phyloP scores from a whole-genome alignment of 2,797 vertebrate species.

The Phalanger gymnotis region DNA sequence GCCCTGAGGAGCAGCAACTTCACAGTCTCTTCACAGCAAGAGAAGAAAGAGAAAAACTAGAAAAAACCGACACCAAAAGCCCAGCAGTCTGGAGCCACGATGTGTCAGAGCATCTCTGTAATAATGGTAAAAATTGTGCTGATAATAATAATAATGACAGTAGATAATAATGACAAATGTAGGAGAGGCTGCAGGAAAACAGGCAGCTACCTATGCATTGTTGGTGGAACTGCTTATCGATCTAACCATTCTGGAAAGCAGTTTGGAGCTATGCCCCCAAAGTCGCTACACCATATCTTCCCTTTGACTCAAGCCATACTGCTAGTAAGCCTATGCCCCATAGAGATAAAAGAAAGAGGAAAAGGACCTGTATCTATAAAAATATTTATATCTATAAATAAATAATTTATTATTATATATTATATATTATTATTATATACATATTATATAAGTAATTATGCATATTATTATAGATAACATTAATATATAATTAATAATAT shows the following conservation, averaged over 20 bases:
- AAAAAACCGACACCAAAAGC: too few relatives aligned
- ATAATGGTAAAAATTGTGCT: neutral
- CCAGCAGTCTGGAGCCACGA: neutral
- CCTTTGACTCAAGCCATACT: neutral
- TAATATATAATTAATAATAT: too few relatives aligned
- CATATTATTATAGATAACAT: too few relatives aligned
- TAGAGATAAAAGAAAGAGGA: neutral
- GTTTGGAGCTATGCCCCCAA: neutral
- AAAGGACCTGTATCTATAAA: neutral
- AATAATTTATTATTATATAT: too few relatives aligned
- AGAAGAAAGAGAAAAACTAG: neutral
- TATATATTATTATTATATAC: too few relatives aligned
- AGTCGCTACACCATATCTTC: neutral
- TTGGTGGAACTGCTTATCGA: neutral
- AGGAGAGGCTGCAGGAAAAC: neutral
- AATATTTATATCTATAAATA: too few relatives aligned
- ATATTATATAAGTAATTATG: too few relatives aligned
- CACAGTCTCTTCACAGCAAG: neutral
- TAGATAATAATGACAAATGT: neutral
- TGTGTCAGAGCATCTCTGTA: neutral
- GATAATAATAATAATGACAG: neutral
- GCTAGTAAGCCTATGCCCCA: neutral
- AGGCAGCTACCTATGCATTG: neutral
- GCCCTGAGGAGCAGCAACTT: neutral
- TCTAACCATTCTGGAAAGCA: neutral